Evolutionary conservation across 2,113 vertebrate genomes (phyloP).

Genomic region (Myrmecophaga tridactyla): DNA sequence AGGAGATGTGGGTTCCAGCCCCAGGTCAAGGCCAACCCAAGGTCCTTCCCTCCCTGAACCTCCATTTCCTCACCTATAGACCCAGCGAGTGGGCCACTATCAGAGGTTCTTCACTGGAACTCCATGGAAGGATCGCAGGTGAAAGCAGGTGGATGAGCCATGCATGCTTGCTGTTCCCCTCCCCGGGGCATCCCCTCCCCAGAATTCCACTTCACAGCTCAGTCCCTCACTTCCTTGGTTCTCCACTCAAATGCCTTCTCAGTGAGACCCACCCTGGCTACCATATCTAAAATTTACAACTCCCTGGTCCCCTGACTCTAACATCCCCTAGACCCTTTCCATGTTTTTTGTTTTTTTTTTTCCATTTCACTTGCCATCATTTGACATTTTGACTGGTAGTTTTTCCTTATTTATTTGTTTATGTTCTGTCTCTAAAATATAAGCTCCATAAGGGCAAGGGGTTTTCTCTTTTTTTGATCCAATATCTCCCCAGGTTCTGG

Average conservation of each 20-base stretch:
- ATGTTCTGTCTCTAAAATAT: not conserved
- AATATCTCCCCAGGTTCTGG: not conserved
- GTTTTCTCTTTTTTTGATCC: not conserved
- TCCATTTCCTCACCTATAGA: not conserved
- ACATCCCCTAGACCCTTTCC: not conserved
- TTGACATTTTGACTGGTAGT: not conserved
- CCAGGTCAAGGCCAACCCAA: too few relatives aligned
- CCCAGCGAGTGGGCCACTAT: not conserved
- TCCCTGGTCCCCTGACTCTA: not conserved
- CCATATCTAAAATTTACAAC: not conserved
- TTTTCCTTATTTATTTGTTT: not conserved
- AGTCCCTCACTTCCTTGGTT: not conserved
- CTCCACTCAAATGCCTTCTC: not conserved
- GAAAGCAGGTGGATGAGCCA: not conserved
- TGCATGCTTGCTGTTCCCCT: not conserved
- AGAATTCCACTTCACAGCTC: not conserved
- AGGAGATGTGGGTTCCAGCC: not conserved
- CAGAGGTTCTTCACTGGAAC: not conserved
- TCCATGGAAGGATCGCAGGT: not conserved
- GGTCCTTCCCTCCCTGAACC: not conserved
- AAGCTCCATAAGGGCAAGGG: not conserved
- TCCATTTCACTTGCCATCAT: not conserved
- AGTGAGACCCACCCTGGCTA: not conserved
- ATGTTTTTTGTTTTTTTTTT: not conserved
- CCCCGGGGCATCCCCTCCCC: not conserved